A percentile compares a stretch with the other conserved stretches of the same genome.
Conservation (phyloP, 1,140 invertebrate genomes). For the Chironomus tepperi region DNA sequence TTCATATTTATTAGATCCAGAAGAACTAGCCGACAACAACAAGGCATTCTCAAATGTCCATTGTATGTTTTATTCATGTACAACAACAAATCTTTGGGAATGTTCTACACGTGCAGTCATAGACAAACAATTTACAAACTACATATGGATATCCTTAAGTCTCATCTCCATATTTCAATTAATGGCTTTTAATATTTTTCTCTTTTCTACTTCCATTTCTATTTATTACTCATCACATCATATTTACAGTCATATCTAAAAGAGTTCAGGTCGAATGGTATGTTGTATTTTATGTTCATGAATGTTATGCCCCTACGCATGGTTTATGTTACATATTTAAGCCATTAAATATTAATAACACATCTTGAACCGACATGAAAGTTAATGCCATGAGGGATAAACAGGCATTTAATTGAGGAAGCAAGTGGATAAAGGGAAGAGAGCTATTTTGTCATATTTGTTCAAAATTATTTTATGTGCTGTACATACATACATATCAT, state of each 20-base stretch:
- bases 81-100: too few relatives aligned
- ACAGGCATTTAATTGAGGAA: slow-evolving; percentile 12
- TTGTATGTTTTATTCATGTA: too few relatives aligned
- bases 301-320: background rate
- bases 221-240: background rate
- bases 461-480: background rate
- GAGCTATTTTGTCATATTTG: slow-evolving; percentile 13
- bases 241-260: background rate
- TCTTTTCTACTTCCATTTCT: background rate
- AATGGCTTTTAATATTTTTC: background rate
- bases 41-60: too few relatives aligned
- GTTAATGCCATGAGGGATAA: background rate
- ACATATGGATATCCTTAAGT: too few relatives aligned
- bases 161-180: background rate
- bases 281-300: background rate
- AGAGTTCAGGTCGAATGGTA: background rate
- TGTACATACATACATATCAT: too few relatives aligned
- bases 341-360: slow-evolving; percentile 14
- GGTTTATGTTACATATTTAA: slow-evolving; percentile 8
- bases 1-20: too few relatives aligned
- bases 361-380: background rate
- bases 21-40: too few relatives aligned
- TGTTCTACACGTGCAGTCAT: too few relatives aligned
- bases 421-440: slow-evolving; percentile 11
- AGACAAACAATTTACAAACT: too few relatives aligned